Conservation (phyloP, 35 echinoderm and acorn worm species). For the Patiria miniata region DNA sequence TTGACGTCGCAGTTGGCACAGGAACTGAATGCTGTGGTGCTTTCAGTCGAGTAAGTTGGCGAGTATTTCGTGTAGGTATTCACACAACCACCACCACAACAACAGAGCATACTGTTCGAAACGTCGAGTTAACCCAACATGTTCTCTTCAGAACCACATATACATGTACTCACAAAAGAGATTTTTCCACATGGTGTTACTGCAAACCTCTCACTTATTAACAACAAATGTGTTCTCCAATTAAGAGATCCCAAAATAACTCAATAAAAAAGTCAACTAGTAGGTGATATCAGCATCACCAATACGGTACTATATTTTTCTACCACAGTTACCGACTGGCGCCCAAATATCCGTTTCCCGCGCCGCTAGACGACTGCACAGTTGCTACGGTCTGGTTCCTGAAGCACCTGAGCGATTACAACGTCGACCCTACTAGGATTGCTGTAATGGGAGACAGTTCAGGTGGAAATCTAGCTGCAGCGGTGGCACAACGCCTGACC, state of each 20-base stretch:
- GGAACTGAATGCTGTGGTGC: neutral
- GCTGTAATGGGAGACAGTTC: slow-evolving; percentile 57
- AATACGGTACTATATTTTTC: neutral
- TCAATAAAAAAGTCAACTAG: neutral
- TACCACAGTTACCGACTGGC: slow-evolving; percentile 22
- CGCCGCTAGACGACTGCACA: slow-evolving; percentile 38
- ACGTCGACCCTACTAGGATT: slow-evolving; percentile 43
- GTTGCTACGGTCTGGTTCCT: slow-evolving; percentile 47
- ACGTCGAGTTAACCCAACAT: no score
- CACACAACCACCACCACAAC: no score
- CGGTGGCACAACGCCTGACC: slow-evolving; percentile 29
- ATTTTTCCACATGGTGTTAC: no score
- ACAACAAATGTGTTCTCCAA: neutral
- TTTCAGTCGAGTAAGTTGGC: slow-evolving; percentile 18
- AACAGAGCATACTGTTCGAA: neutral
- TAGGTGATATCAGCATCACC: neutral
- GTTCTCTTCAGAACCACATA: no score
- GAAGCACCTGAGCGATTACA: slow-evolving; percentile 21
- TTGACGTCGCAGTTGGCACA: neutral
- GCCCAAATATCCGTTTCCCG: slow-evolving; percentile 49
- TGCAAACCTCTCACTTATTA: no score
- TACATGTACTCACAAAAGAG: no score
- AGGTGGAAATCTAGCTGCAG: slow-evolving; percentile 64
- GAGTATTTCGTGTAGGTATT: no score
- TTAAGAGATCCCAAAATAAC: neutral